Conservation (phyloP, 1,140 invertebrate species). For the Zaprionus vittiger region DNA sequence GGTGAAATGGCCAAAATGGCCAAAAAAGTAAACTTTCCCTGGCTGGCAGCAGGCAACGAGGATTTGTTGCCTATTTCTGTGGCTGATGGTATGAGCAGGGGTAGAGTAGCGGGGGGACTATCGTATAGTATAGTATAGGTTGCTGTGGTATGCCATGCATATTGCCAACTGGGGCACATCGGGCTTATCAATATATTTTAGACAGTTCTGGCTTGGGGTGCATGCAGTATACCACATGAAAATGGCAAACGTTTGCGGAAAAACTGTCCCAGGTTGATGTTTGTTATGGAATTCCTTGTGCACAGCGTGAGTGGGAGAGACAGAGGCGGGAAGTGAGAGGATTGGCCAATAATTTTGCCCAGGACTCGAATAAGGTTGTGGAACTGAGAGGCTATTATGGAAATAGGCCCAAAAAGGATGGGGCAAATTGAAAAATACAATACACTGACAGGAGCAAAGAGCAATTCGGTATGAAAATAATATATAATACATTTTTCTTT, state of each 20-base stretch:
- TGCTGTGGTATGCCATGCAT: slow-evolving; percentile 29
- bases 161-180: slow-evolving; percentile 48
- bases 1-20: slow-evolving; percentile 57
- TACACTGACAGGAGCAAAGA: slow-evolving; percentile 11
- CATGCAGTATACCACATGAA: slow-evolving; percentile 15
- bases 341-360: slow-evolving; percentile 56
- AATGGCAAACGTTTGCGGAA: slow-evolving; percentile 42
- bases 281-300: slow-evolving; percentile 67
- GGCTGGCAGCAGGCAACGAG: slow-evolving; percentile 21
- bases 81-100: slow-evolving; percentile 1
- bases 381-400: slow-evolving; percentile 44
- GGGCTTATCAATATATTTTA: slow-evolving; percentile 58
- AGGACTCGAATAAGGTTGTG: slow-evolving; percentile 8
- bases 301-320: background rate
- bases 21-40: slow-evolving; percentile 42
- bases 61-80: slow-evolving; percentile 21
- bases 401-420: slow-evolving; percentile 54
- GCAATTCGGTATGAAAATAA: slow-evolving; percentile 17
- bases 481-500: background rate
- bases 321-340: background rate
- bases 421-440: slow-evolving; percentile 30
- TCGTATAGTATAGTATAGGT: background rate
- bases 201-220: slow-evolving; percentile 16
- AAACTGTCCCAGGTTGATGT: slow-evolving; percentile 67
- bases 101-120: background rate